Base-by-base conservation (phyloP, 2,797 vertebrate species). In the Poecilia gillii region DNA sequence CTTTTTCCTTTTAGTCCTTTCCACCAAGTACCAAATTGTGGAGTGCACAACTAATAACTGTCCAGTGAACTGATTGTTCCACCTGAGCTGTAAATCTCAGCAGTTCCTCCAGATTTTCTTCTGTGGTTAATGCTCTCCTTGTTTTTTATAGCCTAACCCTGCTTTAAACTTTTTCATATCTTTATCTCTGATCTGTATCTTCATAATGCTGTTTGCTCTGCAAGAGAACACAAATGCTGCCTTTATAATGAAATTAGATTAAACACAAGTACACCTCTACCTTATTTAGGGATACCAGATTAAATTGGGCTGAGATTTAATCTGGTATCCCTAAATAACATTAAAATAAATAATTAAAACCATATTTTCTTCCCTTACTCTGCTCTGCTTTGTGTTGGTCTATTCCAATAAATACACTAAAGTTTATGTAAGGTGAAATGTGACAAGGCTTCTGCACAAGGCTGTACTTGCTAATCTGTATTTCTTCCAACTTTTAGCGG, bases 401-500 rank as follows among this genome's bases (percentile, higher is more conserved):
- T 39, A 39, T 66, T 66, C 36, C 36, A 66, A 4, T 66, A 41
- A 66, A 39, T 25, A 39, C 33, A 39, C 33, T 8, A 23, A 66
- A 23, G 62, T 20, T 66, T 66, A 7, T 36, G 59, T 18, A 39
- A 66, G 1, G 8, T 39, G 33, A 66, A 39, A 23, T 66, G 36
- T 66, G 18, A 66, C 36, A 23, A 66, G 8, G 9, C 9, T 64
- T 39, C 8, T 39, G 20, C 64, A 39, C 20, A 33, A 39, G 57
- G 72, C 7, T 36, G 18, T 62, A 20, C 33, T 78, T 80, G 25
- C 28, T 83, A 47, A 82, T 84, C 47, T 79, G 23, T 82, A 36
- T 81, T 64, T 87, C 41, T 79, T 74, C n/a, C 83, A 55, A 31
- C 59, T 51, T 83, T 75, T 59, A 78, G 80, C 47, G 31, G 51